Base-by-base conservation (phyloP, 2,113 vertebrate genomes). In the Microtus richardsoni region DNA sequence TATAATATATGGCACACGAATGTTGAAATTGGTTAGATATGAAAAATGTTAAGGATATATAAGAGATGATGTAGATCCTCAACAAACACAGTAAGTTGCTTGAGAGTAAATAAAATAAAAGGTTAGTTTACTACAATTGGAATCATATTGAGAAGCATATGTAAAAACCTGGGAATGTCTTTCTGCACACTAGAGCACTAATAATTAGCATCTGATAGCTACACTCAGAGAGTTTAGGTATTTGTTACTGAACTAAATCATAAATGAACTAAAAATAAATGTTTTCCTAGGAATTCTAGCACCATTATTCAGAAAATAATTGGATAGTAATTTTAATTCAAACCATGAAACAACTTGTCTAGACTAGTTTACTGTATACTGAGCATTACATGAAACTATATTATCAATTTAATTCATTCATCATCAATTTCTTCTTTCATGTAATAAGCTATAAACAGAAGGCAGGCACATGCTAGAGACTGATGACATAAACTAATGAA, bases 131-230 rank as follows among this genome's bases (percentile, higher is more conserved):
- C n/a, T 80, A 71, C 94, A 95, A 62, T 22, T 94, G 70, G 83
- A 97, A 91, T 83, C 74, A 80, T 80, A 88, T 66, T 44, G 87
- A 96, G 96, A 94, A 93, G 64, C 95, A 95, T 86, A 83, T 95
- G 91, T 93, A 97, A 95, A 83, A 94, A 7, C 74, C 89, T 95
- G 70, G 70, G 41, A 91, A 95, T 96, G 36, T 49, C 75, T 94
- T 86, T 54, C 93, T 94, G 30, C 96, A 91, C 74, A 79, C 74
- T 64, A 97, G 79, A 75, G 91, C 9, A 91, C 93, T 97, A 95
- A 96, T 92, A 94, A 83, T 77, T 49, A 95, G 95, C 83, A 96
- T 94, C 74, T 97, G 96, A 96, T 85, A 89, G 26, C 54, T 87
- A 79, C n/a, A 91, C 47, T 93, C 24, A 60, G 54, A 95, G 47